These are phyloP conservation scores for Cryptomyrus ogoouensis DNA, from an alignment of 2,113 vertebrate genomes.

Conservation along the genomic window DNA sequence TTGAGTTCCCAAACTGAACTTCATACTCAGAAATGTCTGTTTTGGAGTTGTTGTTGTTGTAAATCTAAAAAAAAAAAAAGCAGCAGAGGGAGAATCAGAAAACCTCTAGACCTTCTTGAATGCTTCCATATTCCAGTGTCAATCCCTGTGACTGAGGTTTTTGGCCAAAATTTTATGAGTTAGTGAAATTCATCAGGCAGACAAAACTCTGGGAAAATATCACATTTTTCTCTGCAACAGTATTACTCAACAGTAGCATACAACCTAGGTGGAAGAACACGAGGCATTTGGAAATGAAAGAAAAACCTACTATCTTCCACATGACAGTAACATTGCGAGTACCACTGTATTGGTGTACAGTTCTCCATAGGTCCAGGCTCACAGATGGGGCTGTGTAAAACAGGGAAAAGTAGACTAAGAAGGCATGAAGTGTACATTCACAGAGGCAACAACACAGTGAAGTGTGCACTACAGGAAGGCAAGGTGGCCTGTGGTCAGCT, in stretches of 20 bases:
- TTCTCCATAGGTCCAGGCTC: conserved; percentile 51
- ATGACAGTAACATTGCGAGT: conserved; percentile 39
- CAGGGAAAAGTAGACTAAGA: neutral
- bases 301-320: conserved; percentile 44
- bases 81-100: conserved; percentile 12
- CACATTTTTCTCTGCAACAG: neutral
- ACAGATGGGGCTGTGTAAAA: conserved; percentile 40
- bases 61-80: conserved; percentile 19
- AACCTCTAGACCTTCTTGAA: neutral
- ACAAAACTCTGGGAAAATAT: neutral
- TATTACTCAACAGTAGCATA: neutral
- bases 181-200: neutral
- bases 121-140: neutral
- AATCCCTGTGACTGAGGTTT: neutral
- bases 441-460: neutral
- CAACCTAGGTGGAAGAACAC: neutral
- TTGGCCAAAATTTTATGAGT: neutral
- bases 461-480: neutral
- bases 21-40: conserved; percentile 29
- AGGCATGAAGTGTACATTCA: neutral
- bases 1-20: conserved; percentile 38
- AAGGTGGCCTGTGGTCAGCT: neutral
- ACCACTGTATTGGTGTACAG: conserved; percentile 16
- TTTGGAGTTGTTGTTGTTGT: conserved; percentile 14
- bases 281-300: neutral